These are phyloP conservation scores for Kobus ellipsiprymnus DNA, from an alignment of 2,113 vertebrate genomes.

Conservation along the genomic window DNA sequence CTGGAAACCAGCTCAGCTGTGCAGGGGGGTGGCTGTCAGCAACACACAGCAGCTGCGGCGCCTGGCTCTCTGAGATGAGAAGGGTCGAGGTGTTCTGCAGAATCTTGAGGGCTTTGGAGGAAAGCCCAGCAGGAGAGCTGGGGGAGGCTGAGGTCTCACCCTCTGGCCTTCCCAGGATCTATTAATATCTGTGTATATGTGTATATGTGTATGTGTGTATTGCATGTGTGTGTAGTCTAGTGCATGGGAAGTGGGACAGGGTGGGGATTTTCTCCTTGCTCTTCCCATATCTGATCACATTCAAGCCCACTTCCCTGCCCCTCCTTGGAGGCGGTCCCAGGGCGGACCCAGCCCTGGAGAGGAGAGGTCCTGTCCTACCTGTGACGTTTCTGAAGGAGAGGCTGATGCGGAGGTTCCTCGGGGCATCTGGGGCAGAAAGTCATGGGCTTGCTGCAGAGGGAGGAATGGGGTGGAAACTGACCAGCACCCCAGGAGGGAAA, in stretches of 20 bases:
- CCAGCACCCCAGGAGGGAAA: neutral
- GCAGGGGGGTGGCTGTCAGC: neutral
- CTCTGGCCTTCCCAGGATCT: neutral
- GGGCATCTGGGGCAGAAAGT: neutral
- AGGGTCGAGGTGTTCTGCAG: fast-evolving
- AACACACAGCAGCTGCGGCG: neutral
- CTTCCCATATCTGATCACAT: neutral
- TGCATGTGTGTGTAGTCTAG: too few species aligned
- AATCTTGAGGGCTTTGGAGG: neutral
- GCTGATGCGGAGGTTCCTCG: neutral
- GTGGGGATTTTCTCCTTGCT: neutral
- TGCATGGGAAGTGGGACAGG: neutral
- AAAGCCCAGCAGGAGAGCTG: fast-evolving
- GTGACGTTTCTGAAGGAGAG: neutral
- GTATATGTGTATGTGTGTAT: fast-evolving
- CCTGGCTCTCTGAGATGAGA: neutral
- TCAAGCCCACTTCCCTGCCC: neutral
- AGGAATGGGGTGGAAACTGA: neutral
- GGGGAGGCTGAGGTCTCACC: fast-evolving
- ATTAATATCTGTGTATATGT: neutral
- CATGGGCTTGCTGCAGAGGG: neutral
- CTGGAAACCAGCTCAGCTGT: neutral
- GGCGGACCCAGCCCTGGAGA: neutral
- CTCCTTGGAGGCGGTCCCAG: neutral
- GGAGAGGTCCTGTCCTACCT: neutral